phyloP scores from a whole-genome alignment of 2,113 vertebrate species.

The Strix uralensis region DNA sequence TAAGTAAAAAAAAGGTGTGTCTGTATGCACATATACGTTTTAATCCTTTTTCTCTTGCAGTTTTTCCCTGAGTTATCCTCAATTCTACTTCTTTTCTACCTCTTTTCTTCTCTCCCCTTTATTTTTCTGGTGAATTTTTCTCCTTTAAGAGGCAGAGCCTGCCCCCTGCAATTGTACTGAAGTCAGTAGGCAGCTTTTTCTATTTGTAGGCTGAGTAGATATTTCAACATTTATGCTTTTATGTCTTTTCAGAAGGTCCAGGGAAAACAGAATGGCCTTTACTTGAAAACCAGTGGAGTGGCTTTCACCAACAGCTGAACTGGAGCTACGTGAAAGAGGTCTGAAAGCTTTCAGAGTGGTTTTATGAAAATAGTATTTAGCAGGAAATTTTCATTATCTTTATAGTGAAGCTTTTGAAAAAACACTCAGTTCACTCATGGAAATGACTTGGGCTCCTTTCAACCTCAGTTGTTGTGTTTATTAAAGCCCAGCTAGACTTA shows the following conservation, averaged over 20 bases:
- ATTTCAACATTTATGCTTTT: background rate
- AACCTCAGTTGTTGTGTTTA: background rate
- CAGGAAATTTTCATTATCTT: background rate
- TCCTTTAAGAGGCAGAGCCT: background rate
- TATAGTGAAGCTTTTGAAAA: background rate
- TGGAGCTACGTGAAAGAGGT: background rate
- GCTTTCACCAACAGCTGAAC: background rate
- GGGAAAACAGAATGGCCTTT: background rate
- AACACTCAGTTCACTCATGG: background rate
- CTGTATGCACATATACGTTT: background rate
- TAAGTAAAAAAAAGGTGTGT: background rate
- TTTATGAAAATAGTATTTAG: background rate
- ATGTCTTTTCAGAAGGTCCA: background rate
- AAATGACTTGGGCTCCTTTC: background rate
- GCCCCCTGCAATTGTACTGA: background rate
- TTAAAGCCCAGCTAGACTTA: background rate
- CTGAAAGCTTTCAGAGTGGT: background rate
- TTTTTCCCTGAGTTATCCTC: background rate
- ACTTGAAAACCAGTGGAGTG: background rate
- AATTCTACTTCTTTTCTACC: background rate
- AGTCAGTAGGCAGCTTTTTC: background rate
- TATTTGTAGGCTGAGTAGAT: background rate
- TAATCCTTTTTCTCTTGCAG: background rate
- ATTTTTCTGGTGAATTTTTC: background rate
- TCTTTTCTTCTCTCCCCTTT: background rate